These are phyloP conservation scores for Oreochromis niloticus DNA, from an alignment of 2,113 vertebrate species.

Conservation along the genomic window DNA sequence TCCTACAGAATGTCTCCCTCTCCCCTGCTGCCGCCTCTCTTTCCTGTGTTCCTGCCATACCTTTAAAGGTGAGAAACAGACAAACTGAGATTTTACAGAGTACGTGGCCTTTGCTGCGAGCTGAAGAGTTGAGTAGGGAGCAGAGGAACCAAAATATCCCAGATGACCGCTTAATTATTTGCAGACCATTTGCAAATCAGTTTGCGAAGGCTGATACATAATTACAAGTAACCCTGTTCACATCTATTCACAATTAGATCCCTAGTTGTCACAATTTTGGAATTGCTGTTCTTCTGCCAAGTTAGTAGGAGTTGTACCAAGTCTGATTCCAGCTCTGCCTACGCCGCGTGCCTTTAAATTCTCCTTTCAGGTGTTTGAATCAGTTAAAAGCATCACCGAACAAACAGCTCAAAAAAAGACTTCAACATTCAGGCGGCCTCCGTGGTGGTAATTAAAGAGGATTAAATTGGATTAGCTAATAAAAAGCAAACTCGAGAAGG, in stretches of 20 bases:
- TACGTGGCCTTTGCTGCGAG: neutral
- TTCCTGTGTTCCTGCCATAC: neutral
- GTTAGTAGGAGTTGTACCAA: neutral
- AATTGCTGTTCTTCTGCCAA: neutral
- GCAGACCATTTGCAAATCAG: neutral
- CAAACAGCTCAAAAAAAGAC: neutral
- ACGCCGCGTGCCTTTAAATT: neutral
- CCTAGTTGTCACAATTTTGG: neutral
- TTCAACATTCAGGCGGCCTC: neutral
- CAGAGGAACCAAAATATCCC: neutral
- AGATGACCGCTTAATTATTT: neutral
- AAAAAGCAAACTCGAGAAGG: neutral
- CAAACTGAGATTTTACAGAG: neutral
- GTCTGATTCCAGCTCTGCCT: neutral
- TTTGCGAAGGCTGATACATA: neutral
- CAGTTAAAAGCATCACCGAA: neutral
- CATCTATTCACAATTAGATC: neutral
- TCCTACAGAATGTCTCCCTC: neutral
- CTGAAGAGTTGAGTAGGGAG: neutral
- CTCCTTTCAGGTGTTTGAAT: neutral
- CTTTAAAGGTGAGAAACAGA: constrained; percentile 24
- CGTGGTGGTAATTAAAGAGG: neutral
- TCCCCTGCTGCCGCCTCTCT: neutral
- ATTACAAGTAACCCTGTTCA: neutral
- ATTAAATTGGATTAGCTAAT: neutral